A percentile compares a stretch with the other conserved stretches of the same genome.
phyloP scores from a whole-genome alignment of 2,888 invertebrate genomes.

The Drosophila emarginata region DNA sequence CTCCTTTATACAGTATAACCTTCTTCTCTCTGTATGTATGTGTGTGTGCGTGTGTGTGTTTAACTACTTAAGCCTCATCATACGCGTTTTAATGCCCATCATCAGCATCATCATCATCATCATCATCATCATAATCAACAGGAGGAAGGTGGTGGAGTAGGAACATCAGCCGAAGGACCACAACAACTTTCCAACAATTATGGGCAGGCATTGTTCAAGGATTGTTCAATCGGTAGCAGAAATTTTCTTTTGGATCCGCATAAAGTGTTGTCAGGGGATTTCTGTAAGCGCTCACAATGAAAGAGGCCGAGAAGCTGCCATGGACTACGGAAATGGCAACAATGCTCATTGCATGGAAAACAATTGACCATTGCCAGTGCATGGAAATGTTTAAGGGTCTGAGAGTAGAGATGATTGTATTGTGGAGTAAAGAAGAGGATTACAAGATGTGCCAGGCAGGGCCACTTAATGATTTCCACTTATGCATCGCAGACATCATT shows the following conservation, averaged over 20 bases:
- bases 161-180: slow-evolving; percentile 45
- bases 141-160: slow-evolving; percentile 14
- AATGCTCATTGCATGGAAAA: slow-evolving; percentile 58
- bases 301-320: slow-evolving; percentile 32
- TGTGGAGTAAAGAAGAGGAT: slow-evolving; percentile 50
- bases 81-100: slow-evolving; percentile 70
- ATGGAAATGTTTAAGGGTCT: not conserved
- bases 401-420: slow-evolving; percentile 46
- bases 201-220: slow-evolving; percentile 64
- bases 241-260: slow-evolving; percentile 63
- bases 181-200: slow-evolving; percentile 59
- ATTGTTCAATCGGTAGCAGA: slow-evolving; percentile 59
- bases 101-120: slow-evolving; percentile 53
- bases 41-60: slow-evolving; percentile 23
- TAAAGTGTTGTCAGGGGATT: slow-evolving; percentile 77
- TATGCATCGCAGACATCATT: slow-evolving; percentile 66
- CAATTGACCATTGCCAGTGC: slow-evolving; percentile 56
- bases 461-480: slow-evolving; percentile 74
- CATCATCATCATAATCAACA: slow-evolving; percentile 55
- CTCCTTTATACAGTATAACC: slow-evolving; percentile 8
- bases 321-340: slow-evolving; percentile 64
- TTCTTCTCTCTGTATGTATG: not conserved
- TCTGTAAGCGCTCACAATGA: slow-evolving; percentile 57
- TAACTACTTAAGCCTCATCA: slow-evolving; percentile 75
- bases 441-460: slow-evolving; percentile 66